Conservation (phyloP, 92 coral and sea anemone species). For the Phenganax marumi region DNA sequence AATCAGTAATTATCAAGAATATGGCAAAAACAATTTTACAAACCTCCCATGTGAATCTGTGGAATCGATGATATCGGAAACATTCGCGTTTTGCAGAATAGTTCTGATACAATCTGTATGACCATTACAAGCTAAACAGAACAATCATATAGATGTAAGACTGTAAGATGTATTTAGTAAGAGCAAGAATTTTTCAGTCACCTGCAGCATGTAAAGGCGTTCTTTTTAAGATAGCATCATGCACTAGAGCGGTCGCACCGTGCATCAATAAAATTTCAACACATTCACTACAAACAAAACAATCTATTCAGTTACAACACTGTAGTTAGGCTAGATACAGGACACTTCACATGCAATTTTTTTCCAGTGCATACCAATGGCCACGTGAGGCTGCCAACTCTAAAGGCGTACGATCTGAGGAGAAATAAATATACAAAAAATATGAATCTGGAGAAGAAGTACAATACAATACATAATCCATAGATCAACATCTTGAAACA, state of each 20-base stretch:
- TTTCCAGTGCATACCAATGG: conserved; percentile 73
- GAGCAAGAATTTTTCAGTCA: conserved; percentile 13
- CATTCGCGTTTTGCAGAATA: conserved; percentile 73
- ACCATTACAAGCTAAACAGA: conserved; percentile 79
- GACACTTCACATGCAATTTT: not conserved
- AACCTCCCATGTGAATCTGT: conserved; percentile 87
- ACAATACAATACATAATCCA: not conserved
- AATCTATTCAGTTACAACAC: not conserved
- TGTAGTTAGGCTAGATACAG: not conserved
- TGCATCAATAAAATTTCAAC: conserved; percentile 81
- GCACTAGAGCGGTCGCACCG: conserved; percentile 72
- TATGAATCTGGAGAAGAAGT: not conserved
- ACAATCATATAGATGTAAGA: not conserved
- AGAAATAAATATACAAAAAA: not conserved
- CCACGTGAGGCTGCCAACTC: conserved; percentile 85
- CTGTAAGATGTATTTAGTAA: not conserved
- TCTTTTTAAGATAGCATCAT: conserved; percentile 62
- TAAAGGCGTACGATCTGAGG: conserved; percentile 78
- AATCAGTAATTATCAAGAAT: not conserved
- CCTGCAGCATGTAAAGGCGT: conserved; percentile 98
- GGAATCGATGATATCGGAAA: conserved; percentile 65
- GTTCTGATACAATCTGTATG: conserved; percentile 90
- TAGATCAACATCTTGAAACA: not conserved
- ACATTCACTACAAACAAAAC: conserved; percentile 74
- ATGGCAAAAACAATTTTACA: conserved; percentile 3